Percentiles rank a stretch among this genome's conserved stretches.
phyloP scores from a whole-genome alignment of 2,113 vertebrate genomes.

The Balaeniceps rex region DNA sequence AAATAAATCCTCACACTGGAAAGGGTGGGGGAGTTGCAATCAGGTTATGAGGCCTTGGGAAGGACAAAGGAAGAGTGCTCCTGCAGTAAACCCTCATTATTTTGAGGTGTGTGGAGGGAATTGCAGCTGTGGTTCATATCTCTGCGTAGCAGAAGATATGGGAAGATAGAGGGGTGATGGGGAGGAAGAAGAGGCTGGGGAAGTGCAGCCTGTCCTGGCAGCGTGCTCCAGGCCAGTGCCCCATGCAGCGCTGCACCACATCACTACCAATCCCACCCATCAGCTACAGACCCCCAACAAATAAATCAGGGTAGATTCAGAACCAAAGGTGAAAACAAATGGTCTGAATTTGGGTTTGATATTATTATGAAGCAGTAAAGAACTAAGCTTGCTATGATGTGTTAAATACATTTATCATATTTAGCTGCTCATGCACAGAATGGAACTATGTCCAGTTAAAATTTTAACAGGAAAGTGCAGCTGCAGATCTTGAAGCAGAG shows the following conservation, averaged over 20 bases:
- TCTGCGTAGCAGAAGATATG: background rate
- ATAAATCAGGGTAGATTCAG: rapidly evolving
- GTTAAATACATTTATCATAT: background rate
- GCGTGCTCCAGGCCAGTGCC: rapidly evolving
- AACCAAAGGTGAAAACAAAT: background rate
- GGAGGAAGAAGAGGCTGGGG: background rate
- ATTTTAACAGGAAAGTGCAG: background rate
- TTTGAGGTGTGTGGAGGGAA: background rate
- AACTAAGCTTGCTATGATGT: background rate
- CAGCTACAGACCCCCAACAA: background rate
- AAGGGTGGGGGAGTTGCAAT: background rate
- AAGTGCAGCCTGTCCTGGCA: background rate
- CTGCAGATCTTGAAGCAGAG: background rate
- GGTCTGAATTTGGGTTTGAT: background rate
- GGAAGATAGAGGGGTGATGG: rapidly evolving
- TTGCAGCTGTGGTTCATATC: background rate
- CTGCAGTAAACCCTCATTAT: background rate
- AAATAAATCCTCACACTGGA: background rate
- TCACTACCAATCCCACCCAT: rapidly evolving
- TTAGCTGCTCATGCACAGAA: background rate
- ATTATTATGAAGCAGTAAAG: background rate
- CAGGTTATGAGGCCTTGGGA: background rate
- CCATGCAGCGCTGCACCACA: rapidly evolving
- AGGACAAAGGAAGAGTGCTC: background rate
- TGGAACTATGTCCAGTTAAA: background rate